Conservation (phyloP, 2,113 vertebrate genomes). For the Potamarius usumacintae region DNA sequence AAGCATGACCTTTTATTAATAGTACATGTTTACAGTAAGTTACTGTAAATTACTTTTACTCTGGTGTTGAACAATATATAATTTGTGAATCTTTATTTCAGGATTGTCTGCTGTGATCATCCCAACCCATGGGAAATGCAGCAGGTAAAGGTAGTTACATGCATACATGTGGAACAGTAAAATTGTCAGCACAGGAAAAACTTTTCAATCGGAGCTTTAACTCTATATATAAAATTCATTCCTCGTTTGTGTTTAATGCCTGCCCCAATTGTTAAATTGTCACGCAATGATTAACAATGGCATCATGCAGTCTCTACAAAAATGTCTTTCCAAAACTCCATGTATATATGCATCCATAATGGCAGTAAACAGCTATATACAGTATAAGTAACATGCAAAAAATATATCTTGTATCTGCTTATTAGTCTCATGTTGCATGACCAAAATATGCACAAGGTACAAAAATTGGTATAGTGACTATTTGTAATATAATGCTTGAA, state of each 20-base stretch:
- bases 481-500: background rate
- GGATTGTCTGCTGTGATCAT: background rate
- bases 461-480: background rate
- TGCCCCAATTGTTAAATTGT: background rate
- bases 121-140: background rate
- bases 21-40: background rate
- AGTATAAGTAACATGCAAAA: background rate
- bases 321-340: background rate
- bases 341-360: background rate
- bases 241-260: background rate
- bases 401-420: background rate
- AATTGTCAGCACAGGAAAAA: background rate
- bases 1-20: background rate
- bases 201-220: background rate
- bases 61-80: background rate
- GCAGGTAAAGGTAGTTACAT: background rate
- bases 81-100: background rate
- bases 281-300: background rate
- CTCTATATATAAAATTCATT: background rate
- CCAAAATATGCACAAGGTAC: background rate
- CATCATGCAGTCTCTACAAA: background rate
- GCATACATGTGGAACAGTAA: background rate
- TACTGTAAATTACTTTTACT: background rate
- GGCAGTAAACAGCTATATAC: background rate
- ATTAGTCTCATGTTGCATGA: background rate